These are phyloP conservation scores for Perdita meconis DNA, from an alignment of 2,888 invertebrate genomes.

Conservation along the genomic window DNA sequence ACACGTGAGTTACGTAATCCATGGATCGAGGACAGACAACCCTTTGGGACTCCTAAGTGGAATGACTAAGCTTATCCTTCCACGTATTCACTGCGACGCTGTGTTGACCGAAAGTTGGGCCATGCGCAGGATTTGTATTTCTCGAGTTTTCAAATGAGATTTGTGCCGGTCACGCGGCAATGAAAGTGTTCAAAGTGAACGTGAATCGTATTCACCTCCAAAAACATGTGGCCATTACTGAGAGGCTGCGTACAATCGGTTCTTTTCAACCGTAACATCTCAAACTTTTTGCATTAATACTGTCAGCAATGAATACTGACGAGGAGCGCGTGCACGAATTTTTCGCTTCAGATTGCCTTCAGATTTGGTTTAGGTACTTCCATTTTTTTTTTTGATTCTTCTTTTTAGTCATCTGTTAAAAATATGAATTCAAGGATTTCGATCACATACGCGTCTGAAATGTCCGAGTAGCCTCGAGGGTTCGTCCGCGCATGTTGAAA, in stretches of 20 bases:
- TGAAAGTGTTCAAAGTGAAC: no score
- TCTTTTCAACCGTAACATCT: background rate
- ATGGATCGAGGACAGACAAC: background rate
- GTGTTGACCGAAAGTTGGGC: no score
- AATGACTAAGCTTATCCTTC: background rate
- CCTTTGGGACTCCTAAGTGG: background rate
- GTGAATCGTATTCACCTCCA: no score
- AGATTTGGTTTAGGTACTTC: background rate
- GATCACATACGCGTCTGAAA: background rate
- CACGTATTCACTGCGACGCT: background rate
- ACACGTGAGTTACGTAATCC: conserved; percentile 42
- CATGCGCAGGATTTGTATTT: no score
- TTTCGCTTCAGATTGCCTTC: no score
- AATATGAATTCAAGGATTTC: background rate
- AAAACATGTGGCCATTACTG: no score
- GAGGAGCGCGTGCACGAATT: no score
- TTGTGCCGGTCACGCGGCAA: no score
- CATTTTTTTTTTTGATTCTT: background rate
- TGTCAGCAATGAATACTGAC: no score
- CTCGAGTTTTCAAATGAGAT: no score
- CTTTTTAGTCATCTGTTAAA: background rate
- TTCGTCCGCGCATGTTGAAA: background rate
- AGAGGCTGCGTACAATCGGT: background rate
- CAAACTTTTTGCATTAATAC: no score
- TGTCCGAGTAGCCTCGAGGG: background rate